Evolutionary conservation across 2,113 vertebrate species (phyloP), one percentile per base, ranked within the genome.

Genomic region (Centropristis striata): DNA sequence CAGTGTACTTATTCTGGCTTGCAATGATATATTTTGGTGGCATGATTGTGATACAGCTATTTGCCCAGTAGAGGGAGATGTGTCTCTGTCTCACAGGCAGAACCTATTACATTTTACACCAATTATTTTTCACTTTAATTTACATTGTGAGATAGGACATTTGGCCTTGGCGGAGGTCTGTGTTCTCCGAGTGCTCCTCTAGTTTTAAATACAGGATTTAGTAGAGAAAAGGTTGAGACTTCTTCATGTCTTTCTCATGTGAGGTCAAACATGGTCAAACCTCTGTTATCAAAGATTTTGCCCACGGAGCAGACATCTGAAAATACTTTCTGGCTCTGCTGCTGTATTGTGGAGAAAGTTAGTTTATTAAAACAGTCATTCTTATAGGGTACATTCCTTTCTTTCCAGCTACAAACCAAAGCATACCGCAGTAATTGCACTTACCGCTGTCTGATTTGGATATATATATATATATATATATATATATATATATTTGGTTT

Each of bases 41-140:
- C 65, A n/a, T 39, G 14, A 0, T 23, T 90, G 84, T 80, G 36
- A 83, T 81, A 2, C 57, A 23, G 28, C 36, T 5, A 0, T 68
- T 11, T 27, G 28, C 4, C 55, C 90, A 87, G 60, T 49, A 92
- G 92, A 78, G 75, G 86, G 87, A 1, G 6, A 39, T 85, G 65
- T 88, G 28, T 53, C 25, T 73, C 75, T 63, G 9, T 44, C 39
- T 64, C 59, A 47, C 13, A 27, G 20, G n/a, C n/a, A n/a, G n/a
- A n/a, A n/a, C n/a, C n/a, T n/a, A n/a, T n/a, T n/a, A n/a, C n/a
- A n/a, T n/a, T n/a, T n/a, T n/a, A n/a, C n/a, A n/a, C n/a, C n/a
- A 32, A 32, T 32, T 32, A 32, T 4, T 32, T 32, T 32, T 32
- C 32, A 2, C 6, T 3, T 32, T 32, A 3, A 32, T 32, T 32